phyloP scores from a whole-genome alignment of 2,113 vertebrate genomes.

The Cranoglanis bouderius region DNA sequence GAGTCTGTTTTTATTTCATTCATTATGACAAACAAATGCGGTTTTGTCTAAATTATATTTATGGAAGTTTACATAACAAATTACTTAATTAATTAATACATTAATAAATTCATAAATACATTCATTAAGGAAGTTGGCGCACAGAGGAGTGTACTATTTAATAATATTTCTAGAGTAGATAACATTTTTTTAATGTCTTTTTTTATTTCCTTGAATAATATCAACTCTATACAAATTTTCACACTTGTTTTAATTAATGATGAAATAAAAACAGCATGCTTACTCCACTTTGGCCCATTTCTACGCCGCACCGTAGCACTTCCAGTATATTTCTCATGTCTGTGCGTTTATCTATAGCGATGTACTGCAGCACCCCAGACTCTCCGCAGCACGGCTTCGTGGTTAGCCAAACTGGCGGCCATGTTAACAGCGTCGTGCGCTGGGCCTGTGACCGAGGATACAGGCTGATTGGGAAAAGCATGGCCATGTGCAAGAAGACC shows the following conservation, averaged over 20 bases:
- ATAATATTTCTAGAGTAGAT: background rate
- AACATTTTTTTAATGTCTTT: too few species aligned
- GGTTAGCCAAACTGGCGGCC: conserved; percentile 92
- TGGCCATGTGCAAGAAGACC: conserved; percentile 86
- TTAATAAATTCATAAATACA: too few species aligned
- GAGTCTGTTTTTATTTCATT: background rate
- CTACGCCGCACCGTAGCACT: background rate
- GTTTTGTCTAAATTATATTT: background rate
- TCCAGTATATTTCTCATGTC: background rate
- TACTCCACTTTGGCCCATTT: background rate
- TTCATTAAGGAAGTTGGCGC: too few species aligned
- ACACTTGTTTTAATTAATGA: background rate
- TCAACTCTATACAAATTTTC: background rate
- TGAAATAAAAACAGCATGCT: background rate
- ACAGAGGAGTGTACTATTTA: background rate
- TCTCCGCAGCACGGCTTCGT: conserved; percentile 94
- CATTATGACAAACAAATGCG: background rate
- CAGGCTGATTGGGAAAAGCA: conserved; percentile 87
- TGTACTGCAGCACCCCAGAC: conserved; percentile 96
- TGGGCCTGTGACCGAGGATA: conserved; percentile 97
- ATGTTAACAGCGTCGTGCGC: conserved; percentile 91
- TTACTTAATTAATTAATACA: too few species aligned
- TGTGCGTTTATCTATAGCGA: conserved; percentile 69
- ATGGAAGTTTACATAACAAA: background rate
- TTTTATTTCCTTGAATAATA: background rate